Percentiles rank a stretch among this genome's conserved stretches.
phyloP scores from a whole-genome alignment of 2,888 invertebrate species.

The Acleris literana region DNA sequence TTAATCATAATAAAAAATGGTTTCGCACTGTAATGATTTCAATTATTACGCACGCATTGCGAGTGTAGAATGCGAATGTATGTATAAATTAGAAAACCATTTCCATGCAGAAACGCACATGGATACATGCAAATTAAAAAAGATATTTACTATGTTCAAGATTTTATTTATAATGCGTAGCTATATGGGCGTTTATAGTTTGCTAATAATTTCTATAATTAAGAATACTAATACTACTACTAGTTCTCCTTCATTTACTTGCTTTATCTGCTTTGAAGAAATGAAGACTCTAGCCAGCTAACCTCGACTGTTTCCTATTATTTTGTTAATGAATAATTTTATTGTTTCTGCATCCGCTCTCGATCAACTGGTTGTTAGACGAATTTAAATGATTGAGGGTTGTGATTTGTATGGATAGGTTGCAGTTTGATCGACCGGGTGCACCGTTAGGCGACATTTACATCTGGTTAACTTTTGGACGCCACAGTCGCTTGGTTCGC shows the following conservation, averaged over 20 bases:
- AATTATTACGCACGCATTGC: constrained; percentile 1
- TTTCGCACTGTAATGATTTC: background rate
- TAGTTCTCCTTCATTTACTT: too few species aligned
- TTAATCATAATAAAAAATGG: too few species aligned
- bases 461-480: too few species aligned
- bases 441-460: too few species aligned
- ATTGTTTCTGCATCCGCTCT: constrained; percentile 11
- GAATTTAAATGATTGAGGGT: constrained; percentile 36
- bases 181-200: too few species aligned
- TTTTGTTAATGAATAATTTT: constrained; percentile 7
- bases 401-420: constrained; percentile 33
- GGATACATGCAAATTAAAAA: too few species aligned
- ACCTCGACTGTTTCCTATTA: constrained; percentile 17
- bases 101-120: background rate
- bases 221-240: too few species aligned
- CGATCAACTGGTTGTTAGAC: constrained; percentile 33
- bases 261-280: background rate
- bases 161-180: too few species aligned
- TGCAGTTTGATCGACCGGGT: constrained; percentile 25
- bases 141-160: too few species aligned
- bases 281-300: background rate
- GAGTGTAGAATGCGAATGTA: background rate
- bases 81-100: constrained; percentile 16
- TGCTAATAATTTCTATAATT: too few species aligned
- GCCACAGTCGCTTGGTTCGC: too few species aligned